Percentiles rank a stretch among this genome's conserved stretches.
These are phyloP conservation scores for Cremastobaeus sp. DNA, from an alignment of 2,888 invertebrate species.

Conservation along the genomic window DNA sequence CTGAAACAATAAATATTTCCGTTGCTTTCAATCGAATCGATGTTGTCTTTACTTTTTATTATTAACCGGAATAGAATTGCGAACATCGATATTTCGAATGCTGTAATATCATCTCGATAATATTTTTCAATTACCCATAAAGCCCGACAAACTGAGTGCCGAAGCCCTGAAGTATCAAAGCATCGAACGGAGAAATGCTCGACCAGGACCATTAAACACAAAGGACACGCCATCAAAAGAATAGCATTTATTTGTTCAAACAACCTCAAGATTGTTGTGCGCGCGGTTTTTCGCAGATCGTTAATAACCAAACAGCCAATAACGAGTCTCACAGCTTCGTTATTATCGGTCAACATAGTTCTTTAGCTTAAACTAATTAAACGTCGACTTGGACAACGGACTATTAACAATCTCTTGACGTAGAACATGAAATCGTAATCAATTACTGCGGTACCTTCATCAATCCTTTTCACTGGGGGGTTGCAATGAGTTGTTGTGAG, in stretches of 20 bases:
- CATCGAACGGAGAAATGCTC: conserved; percentile 29
- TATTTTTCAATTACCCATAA: conserved; percentile 30
- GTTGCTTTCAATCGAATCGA: no score
- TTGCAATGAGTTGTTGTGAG: no score
- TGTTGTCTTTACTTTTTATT: not conserved
- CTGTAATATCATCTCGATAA: conserved; percentile 18
- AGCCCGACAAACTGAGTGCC: conserved; percentile 18
- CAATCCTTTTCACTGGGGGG: no score
- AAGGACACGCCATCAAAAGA: conserved; percentile 33
- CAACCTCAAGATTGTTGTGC: conserved; percentile 9
- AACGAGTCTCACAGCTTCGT: conserved; percentile 21
- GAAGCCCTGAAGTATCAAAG: conserved; percentile 23
- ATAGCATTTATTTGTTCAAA: conserved; percentile 45
- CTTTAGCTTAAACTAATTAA: conserved; percentile 16
- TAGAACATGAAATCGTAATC: conserved; percentile 12
- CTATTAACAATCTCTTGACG: conserved; percentile 4
- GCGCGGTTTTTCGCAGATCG: conserved; percentile 17
- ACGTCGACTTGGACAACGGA: not conserved
- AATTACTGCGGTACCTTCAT: not conserved
- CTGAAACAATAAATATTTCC: conserved; percentile 27
- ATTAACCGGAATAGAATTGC: not conserved
- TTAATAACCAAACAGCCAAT: conserved; percentile 43
- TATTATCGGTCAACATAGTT: conserved; percentile 8
- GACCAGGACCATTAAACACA: conserved; percentile 31
- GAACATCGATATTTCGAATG: conserved; percentile 9